Percentiles rank a stretch among this genome's conserved stretches.
Conservation (phyloP, 2,113 vertebrate species). For the Neoarius graeffei region DNA sequence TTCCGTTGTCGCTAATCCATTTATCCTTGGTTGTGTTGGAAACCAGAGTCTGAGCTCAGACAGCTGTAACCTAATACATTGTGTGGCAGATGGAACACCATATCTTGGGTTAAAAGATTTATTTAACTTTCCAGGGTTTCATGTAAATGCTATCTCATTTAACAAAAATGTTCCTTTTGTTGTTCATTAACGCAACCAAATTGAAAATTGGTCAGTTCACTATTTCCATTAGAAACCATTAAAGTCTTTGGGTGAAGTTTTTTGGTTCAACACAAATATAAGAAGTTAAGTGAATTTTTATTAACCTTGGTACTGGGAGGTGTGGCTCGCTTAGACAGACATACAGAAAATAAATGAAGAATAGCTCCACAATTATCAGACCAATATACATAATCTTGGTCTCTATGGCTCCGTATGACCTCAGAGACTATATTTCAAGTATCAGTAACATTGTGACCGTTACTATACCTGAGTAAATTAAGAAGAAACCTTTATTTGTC, state of each 20-base stretch:
- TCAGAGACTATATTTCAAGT: too few relatives aligned
- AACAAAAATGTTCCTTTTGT: neutral
- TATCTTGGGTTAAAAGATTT: slow-evolving; percentile 35
- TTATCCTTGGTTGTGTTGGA: slow-evolving; percentile 67
- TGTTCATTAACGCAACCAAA: neutral
- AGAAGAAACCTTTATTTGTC: too few relatives aligned
- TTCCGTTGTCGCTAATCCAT: slow-evolving; percentile 52
- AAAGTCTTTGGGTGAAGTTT: neutral
- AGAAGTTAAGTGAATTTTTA: neutral
- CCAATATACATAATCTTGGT: too few relatives aligned
- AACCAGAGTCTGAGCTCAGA: slow-evolving; percentile 60
- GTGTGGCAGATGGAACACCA: slow-evolving; percentile 44
- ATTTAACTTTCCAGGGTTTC: neutral
- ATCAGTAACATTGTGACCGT: too few relatives aligned
- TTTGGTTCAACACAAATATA: neutral
- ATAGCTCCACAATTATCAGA: too few relatives aligned
- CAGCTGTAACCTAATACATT: slow-evolving; percentile 49
- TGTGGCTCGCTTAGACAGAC: too few relatives aligned
- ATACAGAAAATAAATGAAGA: too few relatives aligned
- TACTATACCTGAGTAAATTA: too few relatives aligned
- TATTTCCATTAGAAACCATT: neutral
- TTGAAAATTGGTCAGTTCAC: neutral
- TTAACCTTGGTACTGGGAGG: too few relatives aligned
- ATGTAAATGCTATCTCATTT: neutral
- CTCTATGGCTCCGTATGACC: too few relatives aligned